Evolutionary conservation across 2,113 vertebrate species (phyloP).

Genomic region (Elachura formosa): DNA sequence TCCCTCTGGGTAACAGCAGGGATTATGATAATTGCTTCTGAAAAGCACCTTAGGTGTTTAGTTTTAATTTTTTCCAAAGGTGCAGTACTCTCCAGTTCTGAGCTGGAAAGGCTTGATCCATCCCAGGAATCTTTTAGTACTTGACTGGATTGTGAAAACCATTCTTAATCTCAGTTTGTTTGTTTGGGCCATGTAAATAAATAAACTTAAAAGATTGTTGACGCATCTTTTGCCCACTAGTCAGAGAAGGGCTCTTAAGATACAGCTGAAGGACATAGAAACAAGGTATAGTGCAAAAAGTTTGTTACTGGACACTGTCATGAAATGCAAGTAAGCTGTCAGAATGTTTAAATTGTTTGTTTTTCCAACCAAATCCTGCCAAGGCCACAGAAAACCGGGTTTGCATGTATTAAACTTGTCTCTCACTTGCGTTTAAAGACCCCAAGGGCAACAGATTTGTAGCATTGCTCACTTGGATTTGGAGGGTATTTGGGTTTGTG

Average conservation of each 20-base stretch:
- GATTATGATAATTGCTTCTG: constrained; percentile 26
- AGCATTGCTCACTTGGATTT: not conserved
- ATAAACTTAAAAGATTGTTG: not conserved
- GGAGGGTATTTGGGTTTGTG: not conserved
- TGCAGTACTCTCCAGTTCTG: not conserved
- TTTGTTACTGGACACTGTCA: not conserved
- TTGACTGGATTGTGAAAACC: not conserved
- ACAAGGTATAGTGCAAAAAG: not conserved
- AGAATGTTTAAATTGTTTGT: not conserved
- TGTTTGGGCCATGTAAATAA: not conserved
- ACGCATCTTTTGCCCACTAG: not conserved
- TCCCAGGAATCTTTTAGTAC: not conserved
- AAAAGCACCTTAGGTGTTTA: constrained; percentile 10
- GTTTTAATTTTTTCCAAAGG: not conserved
- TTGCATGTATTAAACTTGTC: not conserved
- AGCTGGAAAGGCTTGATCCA: not conserved
- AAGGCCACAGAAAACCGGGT: not conserved
- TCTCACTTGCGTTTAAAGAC: not conserved
- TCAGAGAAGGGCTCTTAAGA: not conserved
- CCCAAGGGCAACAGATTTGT: not conserved
- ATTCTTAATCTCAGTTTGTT: not conserved
- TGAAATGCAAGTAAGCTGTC: not conserved
- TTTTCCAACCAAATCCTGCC: not conserved
- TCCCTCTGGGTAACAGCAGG: not conserved
- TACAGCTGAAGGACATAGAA: not conserved